Evolutionary conservation across 2,888 invertebrate species (phyloP).

Genomic region (Dysmachus trigonus): DNA sequence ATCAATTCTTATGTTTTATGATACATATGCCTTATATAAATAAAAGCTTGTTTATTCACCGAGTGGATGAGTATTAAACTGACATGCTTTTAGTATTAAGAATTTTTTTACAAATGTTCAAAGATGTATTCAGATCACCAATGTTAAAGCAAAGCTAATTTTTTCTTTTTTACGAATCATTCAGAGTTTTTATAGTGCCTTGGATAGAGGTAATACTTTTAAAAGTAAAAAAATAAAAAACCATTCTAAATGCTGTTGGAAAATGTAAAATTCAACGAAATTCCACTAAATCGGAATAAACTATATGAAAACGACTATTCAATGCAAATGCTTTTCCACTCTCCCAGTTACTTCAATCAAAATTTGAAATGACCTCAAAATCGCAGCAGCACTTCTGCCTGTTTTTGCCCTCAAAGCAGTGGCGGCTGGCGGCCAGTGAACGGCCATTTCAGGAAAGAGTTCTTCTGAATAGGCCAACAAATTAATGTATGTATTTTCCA

Average conservation of each 20-base stretch:
- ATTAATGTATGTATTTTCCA: not conserved
- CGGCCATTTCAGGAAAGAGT: not conserved
- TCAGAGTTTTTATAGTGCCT: not conserved
- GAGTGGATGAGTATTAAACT: not conserved
- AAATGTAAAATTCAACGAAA: not conserved
- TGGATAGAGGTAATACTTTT: not conserved
- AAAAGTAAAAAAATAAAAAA: not conserved
- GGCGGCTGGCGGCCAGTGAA: not conserved
- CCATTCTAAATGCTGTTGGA: not conserved
- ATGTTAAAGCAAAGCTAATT: not conserved
- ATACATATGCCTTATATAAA: too few relatives aligned
- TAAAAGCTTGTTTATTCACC: too few relatives aligned
- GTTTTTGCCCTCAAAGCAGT: not conserved
- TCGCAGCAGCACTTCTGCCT: not conserved
- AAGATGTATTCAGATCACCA: not conserved
- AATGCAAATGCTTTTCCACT: not conserved
- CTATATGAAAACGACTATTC: not conserved
- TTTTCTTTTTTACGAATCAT: not conserved
- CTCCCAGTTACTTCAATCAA: not conserved
- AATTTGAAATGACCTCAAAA: not conserved
- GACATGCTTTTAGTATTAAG: not conserved
- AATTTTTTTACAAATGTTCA: not conserved
- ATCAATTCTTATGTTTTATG: too few relatives aligned
- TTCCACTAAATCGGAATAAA: not conserved
- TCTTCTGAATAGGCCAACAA: not conserved